Base-by-base conservation (phyloP, 2,888 invertebrate genomes). In the Cinara cedri region DNA sequence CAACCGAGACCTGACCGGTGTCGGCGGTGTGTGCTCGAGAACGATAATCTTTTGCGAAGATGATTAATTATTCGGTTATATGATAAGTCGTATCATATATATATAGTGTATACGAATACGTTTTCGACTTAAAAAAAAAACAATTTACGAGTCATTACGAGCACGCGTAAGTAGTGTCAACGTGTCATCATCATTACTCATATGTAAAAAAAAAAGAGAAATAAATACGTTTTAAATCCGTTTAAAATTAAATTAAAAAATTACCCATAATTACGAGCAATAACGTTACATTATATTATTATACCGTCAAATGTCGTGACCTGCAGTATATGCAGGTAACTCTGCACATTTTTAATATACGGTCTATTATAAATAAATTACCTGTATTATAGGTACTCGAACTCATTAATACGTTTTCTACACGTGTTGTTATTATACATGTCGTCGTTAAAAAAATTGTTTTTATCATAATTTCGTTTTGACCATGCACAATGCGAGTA, bases 301-400 rank as follows among this genome's bases (percentile, higher is more conserved):
- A 46, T 26, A 60, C 14, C 6, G 24, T 26, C 26, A 51, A 68
- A 49, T 24, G 49, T 68, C 66, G 66, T 68, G 66, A 68, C 66
- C 49, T 9, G 66, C 26, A 68, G 34, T 34, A 34, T 34, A 6
- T 34, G 3, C 34, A 34, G 6, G n/a, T n/a, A n/a, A n/a, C n/a
- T n/a, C 46, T 16, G n/a, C n/a, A 24, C 1, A n/a, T 34, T 26
- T 44, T n/a, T 26, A 49, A 24, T 19, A 19, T 44, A 44, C 14
- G 21, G 8, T 60, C 26, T 14, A 57, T 60, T 16, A 54, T 54
- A 26, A 26, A 60, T 60, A 34, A 34, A 34, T 34, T 34, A 34
- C 34, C 34, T 34, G 6, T 34, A 34, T 34, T n/a, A 6, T 34
- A 34, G n/a, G 3, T 34, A 34, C 34, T 34, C 34, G 34, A 4